Evolutionary conservation across 2,797 vertebrate species (phyloP).

Genomic region (Phataginus tetradactyla): DNA sequence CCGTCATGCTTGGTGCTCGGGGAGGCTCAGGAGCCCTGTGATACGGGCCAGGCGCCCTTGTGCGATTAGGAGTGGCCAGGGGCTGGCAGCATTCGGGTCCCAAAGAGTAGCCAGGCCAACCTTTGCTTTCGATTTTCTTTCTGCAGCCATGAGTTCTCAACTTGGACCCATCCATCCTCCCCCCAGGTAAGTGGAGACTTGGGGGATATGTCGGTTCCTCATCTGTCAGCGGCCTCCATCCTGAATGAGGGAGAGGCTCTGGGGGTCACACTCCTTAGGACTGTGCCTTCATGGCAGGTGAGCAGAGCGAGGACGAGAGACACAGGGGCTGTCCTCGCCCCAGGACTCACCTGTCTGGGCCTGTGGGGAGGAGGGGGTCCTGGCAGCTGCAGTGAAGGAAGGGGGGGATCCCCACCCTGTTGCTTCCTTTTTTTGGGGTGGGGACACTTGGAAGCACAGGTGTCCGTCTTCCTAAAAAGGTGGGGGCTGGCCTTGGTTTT

Average conservation of each 20-base stretch:
- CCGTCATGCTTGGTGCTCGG: rapidly evolving
- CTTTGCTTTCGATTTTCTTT: conserved; percentile 53
- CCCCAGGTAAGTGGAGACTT: conserved; percentile 87
- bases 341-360: background rate
- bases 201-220: background rate
- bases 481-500: background rate
- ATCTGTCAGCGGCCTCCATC: background rate
- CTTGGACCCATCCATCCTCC: conserved; percentile 94
- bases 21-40: background rate
- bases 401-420: rapidly evolving
- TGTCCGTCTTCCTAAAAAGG: background rate
- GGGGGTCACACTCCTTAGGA: background rate
- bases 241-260: background rate
- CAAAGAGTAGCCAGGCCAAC: background rate
- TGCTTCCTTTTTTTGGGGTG: background rate
- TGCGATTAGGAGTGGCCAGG: background rate
- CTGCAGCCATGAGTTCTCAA: conserved; percentile 92
- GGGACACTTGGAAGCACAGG: background rate
- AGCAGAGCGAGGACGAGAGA: background rate
- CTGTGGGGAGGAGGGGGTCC: background rate
- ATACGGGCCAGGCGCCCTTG: background rate
- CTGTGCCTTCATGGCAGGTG: background rate
- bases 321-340: background rate
- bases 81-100: background rate
- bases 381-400: rapidly evolving